phyloP scores from a whole-genome alignment of 2,797 vertebrate genomes.

The Amblyopsis hoosieri region DNA sequence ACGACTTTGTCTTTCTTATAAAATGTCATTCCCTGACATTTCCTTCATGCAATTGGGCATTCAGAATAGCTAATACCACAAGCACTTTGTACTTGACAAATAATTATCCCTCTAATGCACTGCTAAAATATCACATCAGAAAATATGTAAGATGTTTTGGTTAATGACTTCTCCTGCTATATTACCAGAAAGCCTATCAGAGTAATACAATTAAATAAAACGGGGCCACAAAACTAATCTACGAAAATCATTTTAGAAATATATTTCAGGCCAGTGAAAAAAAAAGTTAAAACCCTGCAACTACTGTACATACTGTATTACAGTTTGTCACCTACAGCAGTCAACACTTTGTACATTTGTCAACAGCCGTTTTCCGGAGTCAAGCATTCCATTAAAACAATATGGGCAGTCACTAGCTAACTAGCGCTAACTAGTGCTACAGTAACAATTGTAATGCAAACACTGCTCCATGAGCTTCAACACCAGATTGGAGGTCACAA shows the following conservation, averaged over 20 bases:
- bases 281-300: too few species aligned
- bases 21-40: slow-evolving; percentile 80
- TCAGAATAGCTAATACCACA: slow-evolving; percentile 56
- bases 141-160: slow-evolving; percentile 44
- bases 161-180: slow-evolving; percentile 24
- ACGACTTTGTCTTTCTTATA: slow-evolving; percentile 66
- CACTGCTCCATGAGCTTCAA: slow-evolving; percentile 10
- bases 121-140: slow-evolving; percentile 68
- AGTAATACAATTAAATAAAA: not conserved
- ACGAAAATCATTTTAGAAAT: too few species aligned
- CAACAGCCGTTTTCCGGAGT: too few species aligned
- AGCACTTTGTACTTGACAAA: slow-evolving; percentile 58
- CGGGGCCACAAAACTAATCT: too few species aligned
- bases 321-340: too few species aligned
- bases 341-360: too few species aligned
- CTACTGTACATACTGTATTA: not conserved
- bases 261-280: too few species aligned
- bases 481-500: slow-evolving; percentile 30
- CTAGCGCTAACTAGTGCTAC: too few species aligned
- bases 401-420: too few species aligned
- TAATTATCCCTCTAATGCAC: slow-evolving; percentile 58
- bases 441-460: slow-evolving; percentile 8
- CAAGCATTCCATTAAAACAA: too few species aligned
- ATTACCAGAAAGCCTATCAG: slow-evolving; percentile 22
- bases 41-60: slow-evolving; percentile 66